Percentiles rank a stretch among this genome's conserved stretches.
Evolutionary conservation across 2,113 vertebrate genomes (phyloP).

Genomic region (Notiomystis cincta): DNA sequence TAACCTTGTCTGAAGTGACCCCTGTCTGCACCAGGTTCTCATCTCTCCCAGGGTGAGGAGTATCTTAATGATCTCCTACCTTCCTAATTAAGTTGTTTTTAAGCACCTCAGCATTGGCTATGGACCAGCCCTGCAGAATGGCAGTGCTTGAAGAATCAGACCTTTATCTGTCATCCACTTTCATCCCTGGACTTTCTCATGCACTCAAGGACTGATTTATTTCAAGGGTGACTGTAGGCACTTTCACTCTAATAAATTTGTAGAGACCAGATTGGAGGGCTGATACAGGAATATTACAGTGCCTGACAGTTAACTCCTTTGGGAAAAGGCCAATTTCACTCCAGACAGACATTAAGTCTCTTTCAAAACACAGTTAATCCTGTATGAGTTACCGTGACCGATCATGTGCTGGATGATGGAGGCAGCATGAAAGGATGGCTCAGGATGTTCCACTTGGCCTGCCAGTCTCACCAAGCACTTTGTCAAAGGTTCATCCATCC

Average conservation of each 20-base stretch:
- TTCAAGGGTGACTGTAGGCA: not conserved
- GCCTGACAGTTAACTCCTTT: not conserved
- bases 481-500: slow-evolving; percentile 48
- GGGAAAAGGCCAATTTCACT: not conserved
- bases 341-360: not conserved
- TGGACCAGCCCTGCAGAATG: not conserved
- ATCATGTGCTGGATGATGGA: slow-evolving; percentile 45
- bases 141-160: not conserved
- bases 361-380: not conserved
- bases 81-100: not conserved
- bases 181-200: not conserved
- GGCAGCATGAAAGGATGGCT: slow-evolving; percentile 64
- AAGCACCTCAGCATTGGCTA: not conserved
- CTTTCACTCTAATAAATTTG: not conserved
- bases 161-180: not conserved
- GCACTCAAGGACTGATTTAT: not conserved
- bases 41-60: not conserved
- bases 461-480: slow-evolving; percentile 57
- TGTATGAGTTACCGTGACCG: slow-evolving; percentile 35
- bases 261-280: not conserved
- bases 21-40: not conserved
- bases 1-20: not conserved
- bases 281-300: not conserved
- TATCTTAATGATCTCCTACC: not conserved
- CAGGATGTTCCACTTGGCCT: slow-evolving; percentile 30